A percentile compares a stretch with the other conserved stretches of the same genome.
Conservation (phyloP, 2,113 vertebrate genomes). For the Gobiocypris rarus region DNA sequence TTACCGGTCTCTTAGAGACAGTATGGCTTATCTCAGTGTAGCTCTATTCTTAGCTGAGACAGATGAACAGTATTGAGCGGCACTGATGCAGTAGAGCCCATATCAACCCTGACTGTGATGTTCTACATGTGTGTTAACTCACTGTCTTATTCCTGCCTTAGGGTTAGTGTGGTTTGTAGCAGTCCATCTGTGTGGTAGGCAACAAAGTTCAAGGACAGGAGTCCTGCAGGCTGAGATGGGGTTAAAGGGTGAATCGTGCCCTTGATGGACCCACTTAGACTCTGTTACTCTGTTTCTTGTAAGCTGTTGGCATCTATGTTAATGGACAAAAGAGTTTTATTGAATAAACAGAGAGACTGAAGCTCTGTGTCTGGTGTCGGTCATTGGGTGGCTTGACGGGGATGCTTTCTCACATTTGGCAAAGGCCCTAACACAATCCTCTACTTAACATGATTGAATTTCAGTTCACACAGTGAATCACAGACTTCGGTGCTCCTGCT, state of each 20-base stretch:
- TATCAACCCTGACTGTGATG: constrained; percentile 52
- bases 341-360: constrained; percentile 61
- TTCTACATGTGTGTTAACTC: constrained; percentile 54
- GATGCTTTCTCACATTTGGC: constrained; percentile 38
- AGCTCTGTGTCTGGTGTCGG: constrained; percentile 45
- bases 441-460: constrained; percentile 49
- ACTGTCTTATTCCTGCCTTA: constrained; percentile 46
- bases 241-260: constrained; percentile 55
- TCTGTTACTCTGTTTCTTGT: constrained; percentile 53
- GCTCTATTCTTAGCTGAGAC: constrained; percentile 51
- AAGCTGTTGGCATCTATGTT: constrained; percentile 58
- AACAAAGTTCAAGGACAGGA: constrained; percentile 61
- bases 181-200: constrained; percentile 41
- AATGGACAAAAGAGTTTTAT: constrained; percentile 56
- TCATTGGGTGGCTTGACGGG: constrained; percentile 40
- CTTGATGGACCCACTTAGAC: constrained; percentile 45
- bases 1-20: constrained; percentile 33
- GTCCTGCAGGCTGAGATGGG: constrained; percentile 50
- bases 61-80: constrained; percentile 54
- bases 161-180: constrained; percentile 52
- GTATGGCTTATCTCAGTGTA: constrained; percentile 36
- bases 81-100: constrained; percentile 46
- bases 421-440: constrained; percentile 30
- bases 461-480: constrained; percentile 53
- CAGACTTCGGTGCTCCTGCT: constrained; percentile 44